phyloP scores from a whole-genome alignment of 2,113 vertebrate genomes.

The Thamnaconus septentrionalis region DNA sequence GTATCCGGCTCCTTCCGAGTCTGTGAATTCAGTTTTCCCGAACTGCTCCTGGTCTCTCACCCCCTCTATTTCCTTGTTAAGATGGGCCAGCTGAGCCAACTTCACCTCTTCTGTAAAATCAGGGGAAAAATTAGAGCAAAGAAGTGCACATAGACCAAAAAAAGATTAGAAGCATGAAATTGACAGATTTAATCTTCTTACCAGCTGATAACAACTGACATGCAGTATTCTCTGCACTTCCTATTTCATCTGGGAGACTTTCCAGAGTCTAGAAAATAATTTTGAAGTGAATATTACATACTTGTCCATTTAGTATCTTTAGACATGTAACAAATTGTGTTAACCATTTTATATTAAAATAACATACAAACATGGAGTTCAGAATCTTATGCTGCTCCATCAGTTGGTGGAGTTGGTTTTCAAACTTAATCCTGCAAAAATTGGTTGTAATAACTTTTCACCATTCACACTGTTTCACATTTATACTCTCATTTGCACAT shows the following conservation, averaged over 20 bases:
- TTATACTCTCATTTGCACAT: neutral
- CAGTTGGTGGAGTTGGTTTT: slow-evolving; percentile 73
- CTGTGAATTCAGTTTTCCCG: neutral
- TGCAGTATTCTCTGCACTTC: slow-evolving; percentile 52
- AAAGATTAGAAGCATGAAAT: too few species aligned
- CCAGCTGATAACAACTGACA: slow-evolving; percentile 65
- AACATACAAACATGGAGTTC: slow-evolving; percentile 70
- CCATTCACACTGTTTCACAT: neutral
- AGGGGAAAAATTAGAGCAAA: slow-evolving; percentile 5
- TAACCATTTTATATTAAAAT: neutral
- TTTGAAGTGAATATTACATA: too few species aligned
- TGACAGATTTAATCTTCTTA: slow-evolving; percentile 20
- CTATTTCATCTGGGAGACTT: slow-evolving; percentile 63
- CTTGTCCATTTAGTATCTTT: neutral
- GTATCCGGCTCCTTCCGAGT: slow-evolving; percentile 13
- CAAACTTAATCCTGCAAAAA: slow-evolving; percentile 73
- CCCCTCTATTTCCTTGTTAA: slow-evolving; percentile 48
- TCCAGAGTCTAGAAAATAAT: slow-evolving; percentile 51
- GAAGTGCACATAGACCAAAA: neutral
- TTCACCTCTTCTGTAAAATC: slow-evolving; percentile 63
- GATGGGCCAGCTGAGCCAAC: slow-evolving; percentile 50
- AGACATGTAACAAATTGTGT: neutral
- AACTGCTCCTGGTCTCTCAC: slow-evolving; percentile 22
- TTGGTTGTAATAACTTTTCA: neutral
- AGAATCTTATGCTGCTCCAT: slow-evolving; percentile 75